Evolutionary conservation across 2,797 vertebrate species (phyloP), one percentile per base, ranked within the genome.

Genomic region (Octomys mimax): DNA sequence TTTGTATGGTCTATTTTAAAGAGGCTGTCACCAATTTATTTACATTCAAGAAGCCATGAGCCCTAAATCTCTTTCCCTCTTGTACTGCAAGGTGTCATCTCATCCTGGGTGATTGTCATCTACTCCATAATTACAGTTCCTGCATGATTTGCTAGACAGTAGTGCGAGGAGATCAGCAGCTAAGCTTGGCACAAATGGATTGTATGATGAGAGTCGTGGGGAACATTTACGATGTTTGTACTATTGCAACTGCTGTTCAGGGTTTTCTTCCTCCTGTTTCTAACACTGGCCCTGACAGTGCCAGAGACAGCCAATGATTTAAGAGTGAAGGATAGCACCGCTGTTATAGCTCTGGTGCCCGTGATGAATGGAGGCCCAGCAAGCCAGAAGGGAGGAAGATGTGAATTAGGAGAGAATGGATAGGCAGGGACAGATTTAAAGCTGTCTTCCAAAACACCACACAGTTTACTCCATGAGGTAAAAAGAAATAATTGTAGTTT

Each of bases 371-470:
- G 83, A 83, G 49, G 57, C 31, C 31, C 5, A 77, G 85, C 54
- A n/a, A 87, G 66, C 46, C 22, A 61, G 80, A 94, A 81, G 39
- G 68, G 82, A 97, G 78, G 94, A 91, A 96, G 91, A 96, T 39
- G 82, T 96, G 96, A 97, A 87, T 92, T 96, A 96, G 87, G 92
- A 77, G 88, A 82, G 62, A 31, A 79, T 68, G 59, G 36, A 87
- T 81, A 68, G 62, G 89, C 95, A 82, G 31, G 89, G 96, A 92
- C 95, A 97, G 96, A 96, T 98, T 97, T 97, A 97, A 75, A 96
- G 90, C 54, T 52, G 19, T 31, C 68, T 10, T 39, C 59, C 6
- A 4, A 75, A 92, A 93, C 22, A 92, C 33, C 93, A 95, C 39
- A 49, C 59, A 49, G 64, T 89, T 95, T 95, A 83, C 33, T 19